Evolutionary conservation across 2,113 vertebrate genomes (phyloP).

Genomic region (cattle (Bos taurus)): ARS-UCD2.0 NC_037329.1:134840001-134840500

Average conservation of each 20-base stretch:
- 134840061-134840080: not conserved
- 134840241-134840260: not conserved
- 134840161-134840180: not conserved
- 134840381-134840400: rapidly evolving
- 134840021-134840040: not conserved
- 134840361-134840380: not conserved
- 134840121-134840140: not conserved
- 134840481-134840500: not conserved
- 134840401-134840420: not conserved
- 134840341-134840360: rapidly evolving
- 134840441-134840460: not conserved
- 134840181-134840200: not conserved
- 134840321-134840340: not conserved
- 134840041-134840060: not conserved
- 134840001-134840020: not conserved
- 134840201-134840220: not conserved
- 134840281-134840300: not conserved
- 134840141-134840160: not conserved
- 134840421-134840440: rapidly evolving
- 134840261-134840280: not conserved
- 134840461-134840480: not conserved
- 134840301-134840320: not conserved
- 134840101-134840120: not conserved
- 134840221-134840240: rapidly evolving
- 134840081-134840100: rapidly evolving